These are phyloP conservation scores for Ctenopoma kingsleyae DNA, from an alignment of 2,797 vertebrate species.

Conservation along the genomic window DNA sequence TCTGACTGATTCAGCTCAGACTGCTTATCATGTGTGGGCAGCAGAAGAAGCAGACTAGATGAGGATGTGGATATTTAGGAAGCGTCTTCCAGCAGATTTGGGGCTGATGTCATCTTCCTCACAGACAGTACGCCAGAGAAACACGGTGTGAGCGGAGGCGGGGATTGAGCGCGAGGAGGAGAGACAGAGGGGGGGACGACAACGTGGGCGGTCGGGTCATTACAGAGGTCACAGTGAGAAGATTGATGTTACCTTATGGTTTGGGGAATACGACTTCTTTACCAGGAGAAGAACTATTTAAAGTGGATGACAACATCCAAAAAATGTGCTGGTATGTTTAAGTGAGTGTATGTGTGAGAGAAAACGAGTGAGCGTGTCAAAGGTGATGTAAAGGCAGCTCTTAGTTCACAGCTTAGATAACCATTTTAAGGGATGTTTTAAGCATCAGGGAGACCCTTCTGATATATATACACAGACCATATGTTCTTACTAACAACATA, in stretches of 20 bases:
- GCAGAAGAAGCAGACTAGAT: constrained; percentile 22
- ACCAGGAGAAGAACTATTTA: constrained; percentile 40
- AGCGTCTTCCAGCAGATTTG: constrained; percentile 48
- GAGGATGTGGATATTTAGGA: constrained; percentile 59
- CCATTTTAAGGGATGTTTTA: constrained; percentile 21
- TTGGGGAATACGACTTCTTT: constrained; percentile 39
- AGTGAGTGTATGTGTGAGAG: constrained; percentile 10
- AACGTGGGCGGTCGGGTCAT: constrained; percentile 31
- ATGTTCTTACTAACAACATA: neutral
- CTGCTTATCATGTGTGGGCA: constrained; percentile 28
- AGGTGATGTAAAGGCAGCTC: constrained; percentile 48
- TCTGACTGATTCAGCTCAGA: constrained; percentile 9
- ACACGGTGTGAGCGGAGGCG: constrained; percentile 10
- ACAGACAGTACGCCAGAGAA: constrained; percentile 36
- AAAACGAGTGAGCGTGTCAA: constrained; percentile 5
- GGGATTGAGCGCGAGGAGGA: constrained; percentile 10
- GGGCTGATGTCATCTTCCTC: constrained; percentile 67
- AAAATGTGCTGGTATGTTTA: constrained; percentile 34
- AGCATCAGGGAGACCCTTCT: neutral
- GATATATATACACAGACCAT: neutral
- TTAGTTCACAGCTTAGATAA: constrained; percentile 50
- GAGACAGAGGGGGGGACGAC: neutral
- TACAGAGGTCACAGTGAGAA: constrained; percentile 55
- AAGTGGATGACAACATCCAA: constrained; percentile 52
- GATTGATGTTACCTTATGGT: constrained; percentile 50